Conservation (phyloP, 2,888 invertebrate species). For the Seladonia tumulorum region DNA sequence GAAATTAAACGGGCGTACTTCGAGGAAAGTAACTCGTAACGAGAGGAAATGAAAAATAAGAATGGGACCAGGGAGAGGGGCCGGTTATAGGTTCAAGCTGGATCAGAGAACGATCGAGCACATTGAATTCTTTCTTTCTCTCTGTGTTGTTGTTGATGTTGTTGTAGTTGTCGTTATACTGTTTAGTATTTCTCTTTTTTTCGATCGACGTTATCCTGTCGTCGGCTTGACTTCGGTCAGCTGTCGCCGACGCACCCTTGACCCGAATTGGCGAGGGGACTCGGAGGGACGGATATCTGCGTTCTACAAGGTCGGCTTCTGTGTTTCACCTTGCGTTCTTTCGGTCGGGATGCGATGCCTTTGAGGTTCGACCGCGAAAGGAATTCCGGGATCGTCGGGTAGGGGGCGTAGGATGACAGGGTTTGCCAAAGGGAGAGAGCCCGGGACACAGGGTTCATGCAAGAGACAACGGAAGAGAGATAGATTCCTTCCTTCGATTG, state of each 20-base stretch:
- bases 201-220: slow-evolving; percentile 11
- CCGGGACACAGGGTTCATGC: not conserved
- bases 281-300: not conserved
- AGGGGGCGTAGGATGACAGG: not conserved
- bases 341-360: not conserved
- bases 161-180: not conserved
- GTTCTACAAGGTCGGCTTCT: slow-evolving; percentile 1
- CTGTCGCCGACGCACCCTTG: slow-evolving; percentile 30
- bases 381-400: not conserved
- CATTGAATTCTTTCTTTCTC: slow-evolving; percentile 59
- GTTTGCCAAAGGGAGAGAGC: not conserved
- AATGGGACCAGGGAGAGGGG: not conserved
- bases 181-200: slow-evolving; percentile 20
- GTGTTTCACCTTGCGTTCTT: slow-evolving; percentile 5
- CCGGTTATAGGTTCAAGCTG: slow-evolving; percentile 6
- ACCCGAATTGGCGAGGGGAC: not conserved
- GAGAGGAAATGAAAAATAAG: not conserved
- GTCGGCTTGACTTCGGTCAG: slow-evolving; percentile 1
- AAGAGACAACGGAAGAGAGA: not conserved
- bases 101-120: slow-evolving; percentile 37
- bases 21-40: not conserved
- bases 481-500: slow-evolving; percentile 13
- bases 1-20: not conserved
- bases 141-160: slow-evolving; percentile 22
- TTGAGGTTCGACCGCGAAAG: not conserved